Conservation (phyloP, 2,797 vertebrate species). For the Lycodopsis pacificus region DNA sequence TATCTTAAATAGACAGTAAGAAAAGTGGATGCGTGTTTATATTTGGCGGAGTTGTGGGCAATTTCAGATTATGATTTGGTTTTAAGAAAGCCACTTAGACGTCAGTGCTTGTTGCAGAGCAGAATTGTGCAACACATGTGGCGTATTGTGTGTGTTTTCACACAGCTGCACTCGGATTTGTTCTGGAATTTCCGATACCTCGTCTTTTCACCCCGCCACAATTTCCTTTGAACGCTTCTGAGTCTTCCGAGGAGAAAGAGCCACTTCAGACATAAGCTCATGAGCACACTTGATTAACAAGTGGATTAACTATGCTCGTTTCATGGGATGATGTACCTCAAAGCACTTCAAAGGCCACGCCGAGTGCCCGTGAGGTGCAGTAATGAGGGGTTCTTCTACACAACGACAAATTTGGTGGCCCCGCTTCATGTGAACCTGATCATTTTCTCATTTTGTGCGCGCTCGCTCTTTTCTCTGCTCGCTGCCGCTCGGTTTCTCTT, state of each 20-base stretch:
- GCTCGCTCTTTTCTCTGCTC: conserved; percentile 44
- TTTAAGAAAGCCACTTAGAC: not conserved
- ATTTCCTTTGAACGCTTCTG: conserved; percentile 78
- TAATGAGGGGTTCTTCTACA: conserved; percentile 84
- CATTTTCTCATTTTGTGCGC: conserved; percentile 71
- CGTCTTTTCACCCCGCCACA: conserved; percentile 67
- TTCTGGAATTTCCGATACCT: conserved; percentile 51
- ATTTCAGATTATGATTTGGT: not conserved
- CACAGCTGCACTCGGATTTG: conserved; percentile 59
- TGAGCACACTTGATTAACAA: conserved; percentile 87
- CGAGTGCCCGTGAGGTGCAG: conserved; percentile 83
- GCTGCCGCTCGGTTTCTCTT: conserved; percentile 42
- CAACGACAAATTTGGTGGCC: conserved; percentile 77
- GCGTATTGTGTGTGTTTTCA: conserved; percentile 45
- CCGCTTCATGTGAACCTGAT: conserved; percentile 72
- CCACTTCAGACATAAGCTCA: conserved; percentile 83
- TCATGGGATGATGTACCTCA: conserved; percentile 86
- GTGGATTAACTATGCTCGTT: conserved; percentile 88
- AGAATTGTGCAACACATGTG: conserved; percentile 1
- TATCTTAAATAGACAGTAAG: conserved; percentile 15
- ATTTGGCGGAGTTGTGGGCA: not conserved
- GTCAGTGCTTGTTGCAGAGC: conserved; percentile 8
- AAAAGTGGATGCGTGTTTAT: conserved; percentile 5
- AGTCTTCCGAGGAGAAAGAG: conserved; percentile 80
- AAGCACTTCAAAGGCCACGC: conserved; percentile 87